Evolutionary conservation across 2,113 vertebrate genomes (phyloP), one percentile per base, ranked within the genome.

Genomic region (Dasypus novemcinctus): DNA sequence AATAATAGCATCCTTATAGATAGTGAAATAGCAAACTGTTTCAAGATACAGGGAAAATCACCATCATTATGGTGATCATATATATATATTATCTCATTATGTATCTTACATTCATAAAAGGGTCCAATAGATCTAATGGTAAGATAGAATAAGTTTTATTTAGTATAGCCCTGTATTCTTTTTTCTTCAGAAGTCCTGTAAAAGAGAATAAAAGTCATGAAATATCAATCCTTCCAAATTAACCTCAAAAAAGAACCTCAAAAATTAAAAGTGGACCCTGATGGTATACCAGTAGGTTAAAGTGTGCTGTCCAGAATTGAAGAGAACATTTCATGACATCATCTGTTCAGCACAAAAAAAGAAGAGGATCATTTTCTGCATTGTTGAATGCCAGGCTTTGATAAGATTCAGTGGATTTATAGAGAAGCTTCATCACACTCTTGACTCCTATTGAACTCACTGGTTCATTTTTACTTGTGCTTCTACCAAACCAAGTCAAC

Each of bases 21-120:
- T 91, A 57, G 75, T 87, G 21, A 87, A 76, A 86, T 91, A 52
- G 29, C 15, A 89, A 90, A 83, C n/a, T 89, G 38, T 81, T 95
- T 95, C 31, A 78, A 95, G 43, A 92, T 83, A 43, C 38, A 94
- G 88, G 36, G 74, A 78, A 74, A 75, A 59, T 63, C 20, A 74
- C 49, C 5, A 59, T 23, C 57, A 59, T 21, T 31, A 93, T 71
- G 31, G n/a, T n/a, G n/a, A n/a, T n/a, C n/a, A n/a, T n/a, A n/a
- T n/a, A n/a, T n/a, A n/a, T n/a, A n/a, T n/a, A n/a, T n/a, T n/a
- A 92, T 94, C 57, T 59, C 20, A 38, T 20, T 46, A 20, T 78
- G 13, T 82, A 59, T 59, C 38, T 38, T 90, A 79, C 20, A 82
- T 93, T 96, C 86, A 61, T 92, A 83, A 79, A 83, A 93, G 54